Percentiles rank a stretch among this genome's conserved stretches.
These are phyloP conservation scores for Euura lappo DNA, from an alignment of 1,140 invertebrate genomes.

Conservation along the genomic window DNA sequence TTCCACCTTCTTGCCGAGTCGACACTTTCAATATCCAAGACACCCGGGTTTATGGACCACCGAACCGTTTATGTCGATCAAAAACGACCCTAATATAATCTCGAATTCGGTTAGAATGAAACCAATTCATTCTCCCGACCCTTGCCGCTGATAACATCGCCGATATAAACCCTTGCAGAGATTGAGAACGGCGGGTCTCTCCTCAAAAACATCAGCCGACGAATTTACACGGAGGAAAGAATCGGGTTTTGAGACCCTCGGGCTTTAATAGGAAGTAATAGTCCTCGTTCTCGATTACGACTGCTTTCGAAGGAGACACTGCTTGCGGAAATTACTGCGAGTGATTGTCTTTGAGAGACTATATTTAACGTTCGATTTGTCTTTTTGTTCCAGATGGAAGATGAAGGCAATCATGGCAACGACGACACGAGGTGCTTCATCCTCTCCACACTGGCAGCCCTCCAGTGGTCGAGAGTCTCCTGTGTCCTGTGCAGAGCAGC, in stretches of 20 bases:
- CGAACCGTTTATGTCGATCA: no score
- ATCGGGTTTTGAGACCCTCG: no score
- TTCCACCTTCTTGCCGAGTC: neutral
- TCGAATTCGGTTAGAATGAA: no score
- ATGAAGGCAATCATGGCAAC: conserved; percentile 96
- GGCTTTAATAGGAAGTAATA: neutral
- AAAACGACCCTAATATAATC: no score
- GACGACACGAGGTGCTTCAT: conserved; percentile 96
- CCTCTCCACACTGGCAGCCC: conserved; percentile 84
- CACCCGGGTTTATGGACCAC: neutral
- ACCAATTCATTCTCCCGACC: no score
- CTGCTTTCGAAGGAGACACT: conserved; percentile 8
- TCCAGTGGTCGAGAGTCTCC: conserved; percentile 80
- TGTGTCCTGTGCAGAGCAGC: conserved; percentile 90
- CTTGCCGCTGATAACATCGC: no score
- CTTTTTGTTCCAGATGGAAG: conserved; percentile 85
- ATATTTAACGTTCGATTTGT: conserved; percentile 23
- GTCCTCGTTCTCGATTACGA: conserved; percentile 22
- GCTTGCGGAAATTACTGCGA: no score
- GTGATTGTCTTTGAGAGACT: no score
- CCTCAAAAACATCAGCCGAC: no score
- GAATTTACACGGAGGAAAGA: no score
- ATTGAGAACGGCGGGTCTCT: no score
- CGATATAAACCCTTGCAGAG: no score
- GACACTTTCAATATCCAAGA: neutral